Evolutionary conservation across 2,113 vertebrate genomes (phyloP).

Genomic region (Trichechus manatus): DNA sequence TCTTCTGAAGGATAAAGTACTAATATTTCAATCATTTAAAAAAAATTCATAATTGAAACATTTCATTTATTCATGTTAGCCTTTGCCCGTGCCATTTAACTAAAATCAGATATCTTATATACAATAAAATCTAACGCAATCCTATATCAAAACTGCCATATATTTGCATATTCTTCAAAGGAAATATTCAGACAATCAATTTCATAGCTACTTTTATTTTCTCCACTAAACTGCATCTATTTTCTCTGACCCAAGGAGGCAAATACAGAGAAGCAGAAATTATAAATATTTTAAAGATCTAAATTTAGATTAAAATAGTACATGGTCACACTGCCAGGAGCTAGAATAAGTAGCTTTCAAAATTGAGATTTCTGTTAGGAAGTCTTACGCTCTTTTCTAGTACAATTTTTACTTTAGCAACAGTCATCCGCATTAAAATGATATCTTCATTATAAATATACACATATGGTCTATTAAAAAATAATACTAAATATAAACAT

Average conservation of each 20-base stretch:
- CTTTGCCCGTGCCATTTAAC: neutral
- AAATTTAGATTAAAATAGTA: conserved; percentile 2
- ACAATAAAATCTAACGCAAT: conserved; percentile 14
- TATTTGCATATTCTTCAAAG: neutral
- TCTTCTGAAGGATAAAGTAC: conserved; percentile 33
- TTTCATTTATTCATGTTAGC: neutral
- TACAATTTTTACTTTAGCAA: conserved; percentile 21
- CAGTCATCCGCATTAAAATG: neutral
- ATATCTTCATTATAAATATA: neutral
- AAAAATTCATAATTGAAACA: conserved; percentile 35
- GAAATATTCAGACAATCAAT: neutral
- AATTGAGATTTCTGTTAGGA: conserved; percentile 45
- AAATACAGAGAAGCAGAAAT: neutral
- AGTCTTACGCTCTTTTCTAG: neutral
- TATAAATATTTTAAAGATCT: conserved; percentile 23
- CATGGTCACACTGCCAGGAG: neutral
- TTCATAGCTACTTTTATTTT: neutral
- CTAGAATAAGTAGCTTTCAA: neutral
- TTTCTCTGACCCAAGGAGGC: neutral
- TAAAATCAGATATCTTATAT: neutral
- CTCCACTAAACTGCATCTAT: neutral
- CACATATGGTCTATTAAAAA: neutral
- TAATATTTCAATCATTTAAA: conserved; percentile 60
- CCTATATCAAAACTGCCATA: neutral
- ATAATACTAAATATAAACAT: conserved; percentile 44